Evolutionary conservation across 2,888 invertebrate genomes (phyloP).

Genomic region (Cheilosia impressa): DNA sequence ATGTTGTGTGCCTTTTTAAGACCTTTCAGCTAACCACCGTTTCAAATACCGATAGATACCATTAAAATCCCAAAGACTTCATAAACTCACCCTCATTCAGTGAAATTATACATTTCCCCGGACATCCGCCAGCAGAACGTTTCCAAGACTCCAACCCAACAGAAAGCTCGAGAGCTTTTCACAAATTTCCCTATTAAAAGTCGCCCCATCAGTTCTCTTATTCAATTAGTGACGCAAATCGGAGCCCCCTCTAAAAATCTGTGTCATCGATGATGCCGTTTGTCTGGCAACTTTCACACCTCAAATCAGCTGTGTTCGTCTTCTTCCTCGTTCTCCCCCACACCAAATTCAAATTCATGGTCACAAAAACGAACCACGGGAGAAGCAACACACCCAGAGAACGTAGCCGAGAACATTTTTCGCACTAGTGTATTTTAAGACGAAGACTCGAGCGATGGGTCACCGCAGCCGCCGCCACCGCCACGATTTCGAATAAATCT

Average conservation of each 20-base stretch:
- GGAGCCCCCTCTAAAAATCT: background rate
- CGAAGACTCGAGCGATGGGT: constrained; percentile 68
- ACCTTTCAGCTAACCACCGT: no score
- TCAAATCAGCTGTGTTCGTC: constrained; percentile 51
- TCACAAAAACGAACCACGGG: constrained; percentile 14
- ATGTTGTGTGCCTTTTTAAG: no score
- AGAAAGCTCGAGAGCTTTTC: constrained; percentile 8
- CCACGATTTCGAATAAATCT: constrained; percentile 50
- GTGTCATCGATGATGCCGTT: constrained; percentile 27
- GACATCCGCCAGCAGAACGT: background rate
- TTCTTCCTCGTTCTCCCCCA: background rate
- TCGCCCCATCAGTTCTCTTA: no score
- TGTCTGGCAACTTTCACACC: constrained; percentile 38
- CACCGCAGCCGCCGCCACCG: constrained; percentile 37
- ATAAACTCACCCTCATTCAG: no score
- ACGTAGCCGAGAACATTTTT: background rate
- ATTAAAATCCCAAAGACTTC: no score
- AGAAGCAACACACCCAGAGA: background rate
- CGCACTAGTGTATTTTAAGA: constrained; percentile 66
- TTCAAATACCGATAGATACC: no score
- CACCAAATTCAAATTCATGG: constrained; percentile 3
- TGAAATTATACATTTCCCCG: no score
- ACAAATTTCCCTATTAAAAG: background rate
- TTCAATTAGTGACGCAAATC: no score
- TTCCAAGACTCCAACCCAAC: background rate